These are phyloP conservation scores for Lagopus leucura DNA, from an alignment of 2,113 vertebrate species.

Conservation along the genomic window DNA sequence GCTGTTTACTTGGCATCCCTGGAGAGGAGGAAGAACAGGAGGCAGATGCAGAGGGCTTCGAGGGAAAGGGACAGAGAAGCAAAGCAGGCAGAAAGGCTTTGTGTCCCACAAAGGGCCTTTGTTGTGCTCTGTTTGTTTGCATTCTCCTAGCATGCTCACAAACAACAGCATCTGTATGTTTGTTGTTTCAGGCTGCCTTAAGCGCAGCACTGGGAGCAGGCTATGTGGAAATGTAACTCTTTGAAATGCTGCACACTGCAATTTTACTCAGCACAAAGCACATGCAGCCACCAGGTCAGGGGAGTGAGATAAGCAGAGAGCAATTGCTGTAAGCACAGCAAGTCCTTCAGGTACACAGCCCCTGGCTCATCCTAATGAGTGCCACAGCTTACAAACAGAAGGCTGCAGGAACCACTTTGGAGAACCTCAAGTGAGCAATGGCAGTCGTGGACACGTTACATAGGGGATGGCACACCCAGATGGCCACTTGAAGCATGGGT, in stretches of 20 bases:
- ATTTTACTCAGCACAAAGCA: neutral
- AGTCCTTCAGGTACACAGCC: neutral
- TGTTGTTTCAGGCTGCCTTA: constrained; percentile 26
- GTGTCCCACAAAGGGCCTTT: constrained; percentile 34
- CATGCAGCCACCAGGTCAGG: neutral
- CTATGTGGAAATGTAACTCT: neutral
- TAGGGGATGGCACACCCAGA: rapidly evolving
- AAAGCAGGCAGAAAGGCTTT: constrained; percentile 48
- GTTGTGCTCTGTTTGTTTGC: neutral
- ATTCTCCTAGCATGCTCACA: neutral
- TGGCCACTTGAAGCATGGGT: neutral
- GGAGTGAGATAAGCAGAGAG: rapidly evolving
- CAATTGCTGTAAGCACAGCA: neutral
- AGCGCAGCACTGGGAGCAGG: neutral
- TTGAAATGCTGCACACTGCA: neutral
- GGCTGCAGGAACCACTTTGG: neutral
- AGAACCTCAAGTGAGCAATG: neutral
- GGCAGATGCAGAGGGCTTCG: neutral
- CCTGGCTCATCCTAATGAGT: neutral
- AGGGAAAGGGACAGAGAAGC: neutral
- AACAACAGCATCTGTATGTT: constrained; percentile 24
- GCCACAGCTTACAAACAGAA: neutral
- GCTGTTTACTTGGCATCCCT: neutral
- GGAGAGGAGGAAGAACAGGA: neutral
- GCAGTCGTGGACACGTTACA: neutral